Evolutionary conservation across 1,140 invertebrate species (phyloP).

Genomic region (Sarcophaga bullata): DNA sequence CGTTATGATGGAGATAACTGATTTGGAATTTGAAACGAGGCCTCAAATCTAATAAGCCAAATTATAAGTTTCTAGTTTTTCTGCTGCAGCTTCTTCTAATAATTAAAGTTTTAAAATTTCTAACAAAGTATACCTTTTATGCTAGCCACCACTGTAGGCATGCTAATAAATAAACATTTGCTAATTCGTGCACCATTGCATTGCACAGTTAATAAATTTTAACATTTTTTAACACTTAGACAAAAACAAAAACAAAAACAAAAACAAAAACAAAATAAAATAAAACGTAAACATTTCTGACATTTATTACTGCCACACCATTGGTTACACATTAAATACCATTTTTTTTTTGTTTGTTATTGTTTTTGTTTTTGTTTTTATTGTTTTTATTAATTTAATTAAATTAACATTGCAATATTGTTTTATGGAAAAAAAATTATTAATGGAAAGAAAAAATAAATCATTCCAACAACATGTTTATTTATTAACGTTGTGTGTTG

Average conservation of each 20-base stretch:
- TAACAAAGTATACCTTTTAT: background rate
- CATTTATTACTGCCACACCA: background rate
- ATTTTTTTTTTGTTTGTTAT: background rate
- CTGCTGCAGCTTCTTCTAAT: background rate
- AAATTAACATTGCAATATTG: background rate
- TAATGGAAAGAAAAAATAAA: background rate
- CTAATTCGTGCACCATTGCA: background rate
- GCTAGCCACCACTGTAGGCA: background rate
- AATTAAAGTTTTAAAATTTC: background rate
- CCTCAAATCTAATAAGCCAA: too few species aligned
- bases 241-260: too few species aligned
- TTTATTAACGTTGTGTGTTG: too few species aligned
- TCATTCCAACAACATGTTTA: background rate
- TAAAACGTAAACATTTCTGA: background rate
- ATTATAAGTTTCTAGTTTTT: too few species aligned
- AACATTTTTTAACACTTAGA: background rate
- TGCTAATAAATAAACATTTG: background rate
- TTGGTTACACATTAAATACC: background rate
- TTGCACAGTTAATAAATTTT: slow-evolving; percentile 3
- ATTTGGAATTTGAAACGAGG: background rate
- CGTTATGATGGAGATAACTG: too few species aligned
- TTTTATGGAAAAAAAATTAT: background rate
- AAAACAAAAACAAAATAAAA: too few species aligned
- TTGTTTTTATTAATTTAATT: background rate
- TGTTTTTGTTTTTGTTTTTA: too few species aligned